Percentiles rank a stretch among this genome's conserved stretches.
These are phyloP conservation scores for Apis dorsata DNA, from an alignment of 1,140 invertebrate species.

Conservation along the genomic window DNA sequence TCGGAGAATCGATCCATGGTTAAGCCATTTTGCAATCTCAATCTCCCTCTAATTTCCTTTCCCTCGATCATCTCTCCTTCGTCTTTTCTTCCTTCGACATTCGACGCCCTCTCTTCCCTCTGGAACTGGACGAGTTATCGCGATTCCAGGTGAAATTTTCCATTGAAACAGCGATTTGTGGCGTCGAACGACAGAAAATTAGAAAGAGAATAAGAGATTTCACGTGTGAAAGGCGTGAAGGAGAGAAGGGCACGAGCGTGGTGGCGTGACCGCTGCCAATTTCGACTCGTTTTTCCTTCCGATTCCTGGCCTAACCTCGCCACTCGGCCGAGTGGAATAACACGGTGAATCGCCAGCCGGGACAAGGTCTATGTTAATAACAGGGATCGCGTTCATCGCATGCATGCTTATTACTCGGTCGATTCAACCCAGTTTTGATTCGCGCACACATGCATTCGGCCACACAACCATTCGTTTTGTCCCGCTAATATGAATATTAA, in stretches of 20 bases:
- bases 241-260: not conserved
- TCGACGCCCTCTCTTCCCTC: too few species aligned
- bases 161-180: not conserved
- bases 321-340: constrained; percentile 45
- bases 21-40: not conserved
- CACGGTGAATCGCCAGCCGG: constrained; percentile 55
- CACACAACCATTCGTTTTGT: not conserved
- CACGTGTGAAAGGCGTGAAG: too few species aligned
- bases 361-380: constrained; percentile 79
- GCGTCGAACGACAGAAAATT: not conserved
- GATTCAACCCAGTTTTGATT: constrained; percentile 67
- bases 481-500: constrained; percentile 72
- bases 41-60: not conserved
- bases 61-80: not conserved
- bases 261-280: constrained; percentile 75
- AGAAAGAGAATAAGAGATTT: not conserved
- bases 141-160: constrained; percentile 20
- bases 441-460: constrained; percentile 34
- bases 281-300: constrained; percentile 63
- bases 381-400: constrained; percentile 75
- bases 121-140: not conserved
- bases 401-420: constrained; percentile 73
- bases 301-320: constrained; percentile 52
- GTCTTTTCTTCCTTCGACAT: too few species aligned
- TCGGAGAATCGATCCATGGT: not conserved